Evolutionary conservation across 1,140 invertebrate genomes (phyloP).

Genomic region (Amyelois transitella): DNA sequence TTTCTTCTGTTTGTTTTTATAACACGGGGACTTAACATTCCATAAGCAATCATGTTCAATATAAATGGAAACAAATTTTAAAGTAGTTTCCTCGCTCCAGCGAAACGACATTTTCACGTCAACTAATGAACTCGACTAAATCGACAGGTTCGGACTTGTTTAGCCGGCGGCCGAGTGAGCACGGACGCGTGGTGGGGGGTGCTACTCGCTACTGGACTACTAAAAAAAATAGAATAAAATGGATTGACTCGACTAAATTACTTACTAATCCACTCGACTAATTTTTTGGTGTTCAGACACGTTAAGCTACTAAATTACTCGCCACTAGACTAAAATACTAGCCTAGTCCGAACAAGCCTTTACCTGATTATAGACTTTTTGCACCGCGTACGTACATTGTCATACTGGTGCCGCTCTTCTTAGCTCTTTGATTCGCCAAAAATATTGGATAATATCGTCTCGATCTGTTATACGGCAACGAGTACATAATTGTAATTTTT

Average conservation of each 20-base stretch:
- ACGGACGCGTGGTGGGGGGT: background rate
- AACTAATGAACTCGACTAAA: background rate
- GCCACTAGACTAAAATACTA: conserved; percentile 9
- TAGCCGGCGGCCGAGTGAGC: background rate
- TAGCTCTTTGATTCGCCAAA: no score
- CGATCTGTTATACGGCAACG: no score
- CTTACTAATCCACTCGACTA: conserved; percentile 14
- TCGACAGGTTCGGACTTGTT: background rate
- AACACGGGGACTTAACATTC: no score
- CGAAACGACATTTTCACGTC: background rate
- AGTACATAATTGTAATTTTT: no score
- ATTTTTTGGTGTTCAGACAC: conserved; percentile 13
- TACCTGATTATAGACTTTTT: no score
- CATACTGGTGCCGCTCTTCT: no score
- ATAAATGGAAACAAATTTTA: no score
- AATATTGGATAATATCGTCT: no score
- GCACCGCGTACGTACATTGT: no score
- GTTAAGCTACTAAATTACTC: conserved; percentile 13
- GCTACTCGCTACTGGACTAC: background rate
- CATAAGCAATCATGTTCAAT: no score
- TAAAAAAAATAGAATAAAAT: conserved; percentile 1
- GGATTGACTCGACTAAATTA: conserved; percentile 3
- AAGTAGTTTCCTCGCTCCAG: no score
- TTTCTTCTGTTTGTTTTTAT: no score
- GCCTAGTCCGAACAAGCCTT: conserved; percentile 1